phyloP scores from a whole-genome alignment of 2,113 vertebrate species.

The Holacanthus passer region DNA sequence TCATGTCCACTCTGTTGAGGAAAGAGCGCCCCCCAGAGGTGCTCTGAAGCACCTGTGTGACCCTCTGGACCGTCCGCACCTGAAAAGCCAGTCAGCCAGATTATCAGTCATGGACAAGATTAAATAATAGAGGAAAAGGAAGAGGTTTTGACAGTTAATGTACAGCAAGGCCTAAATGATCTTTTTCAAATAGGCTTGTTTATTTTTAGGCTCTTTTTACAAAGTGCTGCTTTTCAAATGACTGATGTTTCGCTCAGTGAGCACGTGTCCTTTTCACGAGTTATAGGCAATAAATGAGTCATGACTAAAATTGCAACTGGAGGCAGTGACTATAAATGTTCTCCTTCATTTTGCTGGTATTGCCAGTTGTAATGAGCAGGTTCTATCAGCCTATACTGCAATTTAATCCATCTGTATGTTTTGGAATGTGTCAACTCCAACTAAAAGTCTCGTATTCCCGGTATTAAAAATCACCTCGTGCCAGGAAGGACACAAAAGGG shows the following conservation, averaged over 20 bases:
- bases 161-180: not conserved
- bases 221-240: constrained; percentile 6
- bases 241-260: not conserved
- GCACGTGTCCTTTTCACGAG: not conserved
- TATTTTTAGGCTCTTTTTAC: not conserved
- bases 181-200: not conserved
- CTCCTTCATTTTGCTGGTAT: not conserved
- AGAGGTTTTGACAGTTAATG: not conserved
- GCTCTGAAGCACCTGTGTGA: constrained; percentile 64
- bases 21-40: constrained; percentile 77
- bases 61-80: constrained; percentile 72
- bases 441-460: not conserved
- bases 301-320: not conserved
- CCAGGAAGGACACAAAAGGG: not conserved
- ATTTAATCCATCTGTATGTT: not conserved
- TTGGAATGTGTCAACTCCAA: not conserved
- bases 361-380: not conserved
- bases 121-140: not conserved
- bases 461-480: not conserved
- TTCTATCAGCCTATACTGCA: not conserved
- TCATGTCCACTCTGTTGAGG: constrained; percentile 77
- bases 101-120: constrained; percentile 34
- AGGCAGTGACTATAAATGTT: not conserved
- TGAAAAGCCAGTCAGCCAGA: constrained; percentile 68
- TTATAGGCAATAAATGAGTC: not conserved